Percentiles rank a stretch among this genome's conserved stretches.
Conservation (phyloP, 1,140 invertebrate genomes). For the Belonocnema kinseyi region DNA sequence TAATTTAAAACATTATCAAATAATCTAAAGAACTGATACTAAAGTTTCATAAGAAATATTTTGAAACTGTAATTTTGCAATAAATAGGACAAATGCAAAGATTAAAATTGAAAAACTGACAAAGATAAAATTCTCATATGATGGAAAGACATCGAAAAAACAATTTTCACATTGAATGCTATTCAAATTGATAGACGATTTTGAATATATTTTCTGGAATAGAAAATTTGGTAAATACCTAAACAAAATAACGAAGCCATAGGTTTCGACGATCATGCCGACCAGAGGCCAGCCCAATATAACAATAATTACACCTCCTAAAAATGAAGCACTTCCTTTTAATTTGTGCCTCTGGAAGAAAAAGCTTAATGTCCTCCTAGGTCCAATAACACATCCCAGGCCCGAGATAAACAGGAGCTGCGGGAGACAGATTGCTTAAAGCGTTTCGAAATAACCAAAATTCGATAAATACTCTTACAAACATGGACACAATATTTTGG, state of each 20-base stretch:
- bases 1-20: no score
- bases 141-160: neutral
- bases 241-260: conserved; percentile 90
- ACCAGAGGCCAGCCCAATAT: conserved; percentile 97
- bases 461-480: neutral
- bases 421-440: conserved; percentile 56
- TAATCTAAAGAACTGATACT: no score
- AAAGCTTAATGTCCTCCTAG: conserved; percentile 96
- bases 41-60: no score
- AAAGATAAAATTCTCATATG: neutral
- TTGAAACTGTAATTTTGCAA: no score
- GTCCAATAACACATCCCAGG: conserved; percentile 96
- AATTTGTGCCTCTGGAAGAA: conserved; percentile 99
- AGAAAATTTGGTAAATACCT: conserved; percentile 73
- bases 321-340: conserved; percentile 93
- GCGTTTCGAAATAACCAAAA: neutral
- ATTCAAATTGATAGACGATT: no score
- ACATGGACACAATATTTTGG: no score
- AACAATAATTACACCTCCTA: conserved; percentile 95
- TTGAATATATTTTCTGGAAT: neutral
- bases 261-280: conserved; percentile 97
- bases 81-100: neutral
- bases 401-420: conserved; percentile 97
- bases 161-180: neutral
- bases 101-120: neutral